Base-by-base conservation (phyloP, 2,888 invertebrate species). In the Pristionchus mayeri region DNA sequence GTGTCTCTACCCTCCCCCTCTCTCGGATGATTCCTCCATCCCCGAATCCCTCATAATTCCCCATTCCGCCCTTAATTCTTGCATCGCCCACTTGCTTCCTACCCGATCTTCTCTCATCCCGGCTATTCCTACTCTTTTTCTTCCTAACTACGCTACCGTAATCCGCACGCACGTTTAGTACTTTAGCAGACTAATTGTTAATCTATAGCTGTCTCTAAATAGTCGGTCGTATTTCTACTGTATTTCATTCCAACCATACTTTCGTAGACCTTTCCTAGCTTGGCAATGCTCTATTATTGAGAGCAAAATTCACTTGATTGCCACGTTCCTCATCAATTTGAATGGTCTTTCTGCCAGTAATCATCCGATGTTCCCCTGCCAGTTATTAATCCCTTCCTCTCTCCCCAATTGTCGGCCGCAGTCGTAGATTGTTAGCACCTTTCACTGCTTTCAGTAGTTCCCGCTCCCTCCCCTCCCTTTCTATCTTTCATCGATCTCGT, bases 101-200 rank as follows among this genome's bases (percentile, higher is more conserved):
- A 37, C 34, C 71, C 57, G 57, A 67, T 67, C 67, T 37, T 37
- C 67, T 67, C 21, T 21, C 37, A 44, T 48, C 75, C 75, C 75
- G 44, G 40, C 75, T 75, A 67, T 48, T 34, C 21, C 21, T 44
- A 44, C 16, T 27, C 48, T 16, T 40, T 75, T n/a, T n/a, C n/a
- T n/a, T 75, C 48, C 75, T 48, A 75, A 75, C 44, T 48, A n/a
- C 48, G 21, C 75, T 75, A 75, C 75, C 75, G 75, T 75, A 75
- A 24, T 48, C 75, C 75, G 75, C 18, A 37, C 60, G 37, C 67
- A 18, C 13, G 4, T 16, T 60, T 67, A 67, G 67, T 67, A 21
- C 34, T 67, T 37, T 67, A 67, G 21, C 18, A 37, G 67, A 37
- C 67, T 67, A 27, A 37, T 18, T 16, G 21, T 16, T 67, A 37